phyloP scores from a whole-genome alignment of 2,888 invertebrate genomes.

The Ommatoiulus sabulosus region DNA sequence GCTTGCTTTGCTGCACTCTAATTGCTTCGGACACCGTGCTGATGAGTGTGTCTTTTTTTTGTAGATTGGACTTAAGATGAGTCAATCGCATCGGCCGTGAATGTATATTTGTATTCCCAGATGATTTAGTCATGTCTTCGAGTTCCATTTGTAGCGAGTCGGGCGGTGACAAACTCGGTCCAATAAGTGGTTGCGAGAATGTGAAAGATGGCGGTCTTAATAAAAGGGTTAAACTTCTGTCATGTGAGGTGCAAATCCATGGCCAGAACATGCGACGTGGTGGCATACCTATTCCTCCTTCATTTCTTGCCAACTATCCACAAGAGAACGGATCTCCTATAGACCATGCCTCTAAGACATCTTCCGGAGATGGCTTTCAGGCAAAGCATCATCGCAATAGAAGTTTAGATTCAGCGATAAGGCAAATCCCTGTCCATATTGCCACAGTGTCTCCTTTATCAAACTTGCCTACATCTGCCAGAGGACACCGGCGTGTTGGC shows the following conservation, averaged over 20 bases:
- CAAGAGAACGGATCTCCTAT: conserved; percentile 11
- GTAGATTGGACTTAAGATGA: neutral
- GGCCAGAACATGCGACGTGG: conserved; percentile 38
- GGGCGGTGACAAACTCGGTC: neutral
- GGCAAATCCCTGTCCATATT: conserved; percentile 61
- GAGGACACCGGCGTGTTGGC: conserved; percentile 55
- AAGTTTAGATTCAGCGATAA: conserved; percentile 84
- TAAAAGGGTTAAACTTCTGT: conserved; percentile 18
- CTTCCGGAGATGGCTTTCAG: conserved; percentile 42
- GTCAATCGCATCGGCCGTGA: neutral
- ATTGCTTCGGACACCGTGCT: neutral
- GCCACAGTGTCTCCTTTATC: conserved; percentile 56
- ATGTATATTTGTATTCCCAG: neutral
- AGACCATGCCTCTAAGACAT: neutral
- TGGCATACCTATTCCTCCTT: neutral
- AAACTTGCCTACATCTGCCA: neutral
- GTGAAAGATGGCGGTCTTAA: neutral
- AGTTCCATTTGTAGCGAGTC: neutral
- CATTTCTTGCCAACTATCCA: neutral
- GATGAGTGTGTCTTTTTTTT: neutral
- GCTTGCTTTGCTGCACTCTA: neutral
- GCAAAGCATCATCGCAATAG: conserved; percentile 83
- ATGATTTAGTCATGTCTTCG: neutral
- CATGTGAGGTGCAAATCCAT: conserved; percentile 48
- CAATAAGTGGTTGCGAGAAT: conserved; percentile 24